Evolutionary conservation across 2,113 vertebrate genomes (phyloP).

Genomic region (Daphoenositta chrysoptera): DNA sequence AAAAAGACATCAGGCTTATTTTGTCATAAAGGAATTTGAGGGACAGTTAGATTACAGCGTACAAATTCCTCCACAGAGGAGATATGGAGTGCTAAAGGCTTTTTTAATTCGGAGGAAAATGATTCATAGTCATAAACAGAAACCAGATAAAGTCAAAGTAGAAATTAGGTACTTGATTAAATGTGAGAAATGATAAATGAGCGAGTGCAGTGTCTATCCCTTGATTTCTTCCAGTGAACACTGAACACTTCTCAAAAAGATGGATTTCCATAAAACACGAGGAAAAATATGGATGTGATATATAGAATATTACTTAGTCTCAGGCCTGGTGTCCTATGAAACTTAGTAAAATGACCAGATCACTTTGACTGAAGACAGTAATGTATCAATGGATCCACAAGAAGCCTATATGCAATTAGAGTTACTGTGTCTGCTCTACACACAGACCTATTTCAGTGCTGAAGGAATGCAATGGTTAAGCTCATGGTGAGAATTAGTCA

Average conservation of each 20-base stretch:
- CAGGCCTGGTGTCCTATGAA: neutral
- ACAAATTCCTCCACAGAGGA: neutral
- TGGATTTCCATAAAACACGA: neutral
- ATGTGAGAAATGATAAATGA: neutral
- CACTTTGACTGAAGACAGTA: neutral
- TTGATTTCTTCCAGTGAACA: neutral
- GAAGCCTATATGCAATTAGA: neutral
- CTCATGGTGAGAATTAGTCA: neutral
- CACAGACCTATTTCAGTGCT: rapidly evolving
- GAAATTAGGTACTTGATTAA: neutral
- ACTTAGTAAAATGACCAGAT: neutral
- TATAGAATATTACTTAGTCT: neutral
- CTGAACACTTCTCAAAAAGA: neutral
- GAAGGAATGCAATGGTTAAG: neutral
- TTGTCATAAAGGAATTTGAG: neutral
- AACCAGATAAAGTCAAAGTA: neutral
- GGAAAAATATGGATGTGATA: neutral
- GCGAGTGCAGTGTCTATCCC: neutral
- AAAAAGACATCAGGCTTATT: neutral
- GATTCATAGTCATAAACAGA: neutral
- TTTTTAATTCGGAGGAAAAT: neutral
- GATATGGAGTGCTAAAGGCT: neutral
- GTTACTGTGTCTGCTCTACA: neutral
- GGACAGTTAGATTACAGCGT: neutral
- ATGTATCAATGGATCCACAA: neutral